phyloP scores from a whole-genome alignment of 2,797 vertebrate species.

The Anas bernieri region DNA sequence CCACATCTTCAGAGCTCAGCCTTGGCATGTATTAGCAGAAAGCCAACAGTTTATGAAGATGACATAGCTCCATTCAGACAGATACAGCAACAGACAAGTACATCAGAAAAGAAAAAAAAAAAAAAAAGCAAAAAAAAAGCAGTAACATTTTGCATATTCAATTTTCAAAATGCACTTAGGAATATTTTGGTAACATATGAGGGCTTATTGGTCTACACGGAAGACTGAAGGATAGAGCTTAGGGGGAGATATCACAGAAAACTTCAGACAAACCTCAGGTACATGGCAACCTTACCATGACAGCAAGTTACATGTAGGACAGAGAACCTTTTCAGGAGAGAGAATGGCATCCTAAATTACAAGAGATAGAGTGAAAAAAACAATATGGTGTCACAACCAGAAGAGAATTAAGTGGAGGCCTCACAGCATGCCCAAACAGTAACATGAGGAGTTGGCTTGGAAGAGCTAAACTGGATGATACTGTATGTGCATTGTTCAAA shows the following conservation, averaged over 20 bases:
- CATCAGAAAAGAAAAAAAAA: not conserved
- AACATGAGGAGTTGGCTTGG: not conserved
- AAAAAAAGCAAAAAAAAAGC: not conserved
- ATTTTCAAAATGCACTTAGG: not conserved
- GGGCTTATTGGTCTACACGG: not conserved
- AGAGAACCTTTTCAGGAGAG: not conserved
- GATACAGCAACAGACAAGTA: not conserved
- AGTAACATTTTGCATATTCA: not conserved
- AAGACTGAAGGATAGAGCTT: not conserved
- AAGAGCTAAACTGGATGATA: not conserved
- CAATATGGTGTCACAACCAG: not conserved
- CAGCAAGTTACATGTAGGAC: not conserved
- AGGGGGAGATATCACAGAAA: not conserved
- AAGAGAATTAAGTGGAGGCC: rapidly evolving
- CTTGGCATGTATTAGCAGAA: not conserved
- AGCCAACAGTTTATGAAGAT: not conserved
- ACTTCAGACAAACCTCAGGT: not conserved
- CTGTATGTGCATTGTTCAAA: not conserved
- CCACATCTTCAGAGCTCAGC: not conserved
- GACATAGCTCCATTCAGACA: not conserved
- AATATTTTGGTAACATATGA: not conserved
- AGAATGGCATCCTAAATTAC: not conserved
- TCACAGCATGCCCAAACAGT: not conserved
- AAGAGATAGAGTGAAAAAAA: not conserved
- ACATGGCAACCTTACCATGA: not conserved